Evolutionary conservation across 2,888 invertebrate genomes (phyloP), one percentile per base, ranked within the genome.

Genomic region (Euclidia mi): DNA sequence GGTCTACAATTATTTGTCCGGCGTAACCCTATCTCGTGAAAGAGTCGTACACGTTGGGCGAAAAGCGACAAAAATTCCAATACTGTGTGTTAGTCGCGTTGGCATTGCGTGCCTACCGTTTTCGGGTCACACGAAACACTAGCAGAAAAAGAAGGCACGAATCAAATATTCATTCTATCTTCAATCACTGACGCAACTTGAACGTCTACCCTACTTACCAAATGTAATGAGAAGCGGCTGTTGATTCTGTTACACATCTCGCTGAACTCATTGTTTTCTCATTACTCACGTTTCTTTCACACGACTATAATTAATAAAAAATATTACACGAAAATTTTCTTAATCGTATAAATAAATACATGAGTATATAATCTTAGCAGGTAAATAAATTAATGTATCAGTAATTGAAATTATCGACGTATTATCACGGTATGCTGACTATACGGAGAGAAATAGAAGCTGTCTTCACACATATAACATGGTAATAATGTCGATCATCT

Each of bases 101-200:
- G 69, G 76, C 67, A 74, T 90, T 82, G 91, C 91, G 91, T 91
- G 91, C 84, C 79, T 64, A 81, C 79, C 82, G 84, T 86, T 90
- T 90, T 89, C 70, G 82, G 91, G 89, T 88, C 89, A 71, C 90
- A 90, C 90, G 90, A 89, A 89, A 75, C 67, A 76, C 78, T 76
- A 76, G 72, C 68, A 64, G 69, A 79, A 81, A 84, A 82, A 82
- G 78, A 83, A 78, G 82, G 77, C 77, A 81, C 65, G 71, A 85
- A 85, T 88, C 79, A 87, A 89, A 88, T 84, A 86, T 86, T 82
- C 74, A 82, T 84, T 77, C 76, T 71, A 52, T 48, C 56, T 56
- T 57, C 51, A 56, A 63, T 63, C 40, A 52, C 31, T 34, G 35
- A 41, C 35, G 45, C 55, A 53, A 60, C 65, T 69, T 58, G 60